Conservation (phyloP, 2,888 invertebrate species). For the Plebejus anna region DNA sequence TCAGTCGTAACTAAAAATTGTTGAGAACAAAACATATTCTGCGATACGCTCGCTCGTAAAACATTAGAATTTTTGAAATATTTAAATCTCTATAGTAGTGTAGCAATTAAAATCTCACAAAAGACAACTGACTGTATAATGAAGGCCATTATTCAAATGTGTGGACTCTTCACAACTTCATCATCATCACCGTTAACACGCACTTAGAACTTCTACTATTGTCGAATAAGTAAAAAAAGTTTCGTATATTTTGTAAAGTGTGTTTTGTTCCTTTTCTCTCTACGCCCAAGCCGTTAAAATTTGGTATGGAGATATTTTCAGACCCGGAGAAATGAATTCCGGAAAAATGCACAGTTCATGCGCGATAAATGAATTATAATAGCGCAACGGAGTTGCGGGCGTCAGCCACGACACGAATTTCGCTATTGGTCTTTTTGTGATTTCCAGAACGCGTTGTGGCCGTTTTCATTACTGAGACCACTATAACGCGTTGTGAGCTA, state of each 20-base stretch:
- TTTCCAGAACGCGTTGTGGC: no score
- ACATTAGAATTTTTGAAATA: constrained; percentile 5
- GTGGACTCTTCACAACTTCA: neutral
- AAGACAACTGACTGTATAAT: neutral
- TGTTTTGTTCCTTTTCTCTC: no score
- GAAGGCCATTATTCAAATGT: constrained; percentile 2
- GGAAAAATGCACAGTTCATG: no score
- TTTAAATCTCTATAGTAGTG: neutral
- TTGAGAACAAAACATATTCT: neutral
- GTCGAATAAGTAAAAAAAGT: neutral
- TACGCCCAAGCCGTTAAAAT: no score
- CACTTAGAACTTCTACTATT: neutral
- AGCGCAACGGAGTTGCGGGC: no score
- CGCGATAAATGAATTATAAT: no score
- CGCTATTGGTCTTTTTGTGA: no score
- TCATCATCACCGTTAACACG: neutral
- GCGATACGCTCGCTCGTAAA: neutral
- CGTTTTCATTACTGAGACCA: no score
- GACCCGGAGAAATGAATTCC: no score
- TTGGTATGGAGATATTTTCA: no score
- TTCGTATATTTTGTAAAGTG: neutral
- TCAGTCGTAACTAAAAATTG: neutral
- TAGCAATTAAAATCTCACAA: constrained; percentile 2
- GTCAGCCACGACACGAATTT: no score
- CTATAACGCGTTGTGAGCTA: no score